Base-by-base conservation (phyloP, 2,797 vertebrate species). In the Otolemur crassicaudatus region DNA sequence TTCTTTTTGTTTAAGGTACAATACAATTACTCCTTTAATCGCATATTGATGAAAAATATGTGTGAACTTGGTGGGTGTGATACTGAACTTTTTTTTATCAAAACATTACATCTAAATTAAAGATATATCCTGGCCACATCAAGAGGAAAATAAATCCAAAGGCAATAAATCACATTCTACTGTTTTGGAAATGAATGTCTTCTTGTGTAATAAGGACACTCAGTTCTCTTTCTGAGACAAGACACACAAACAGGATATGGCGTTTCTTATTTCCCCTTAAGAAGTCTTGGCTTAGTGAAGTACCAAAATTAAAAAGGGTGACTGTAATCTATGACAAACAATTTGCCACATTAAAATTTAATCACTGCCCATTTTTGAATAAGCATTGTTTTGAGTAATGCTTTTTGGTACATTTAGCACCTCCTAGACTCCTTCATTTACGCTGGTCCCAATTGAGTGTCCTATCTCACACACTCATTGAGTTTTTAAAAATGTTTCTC, bases 181-280 rank as follows among this genome's bases (percentile, higher is more conserved):
- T 93, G 87, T 94, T 96, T 97, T 96, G 79, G 89, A 97, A 95
- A 94, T 95, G 97, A 97, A 83, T 94, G 20, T 58, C 53, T 93
- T 80, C 89, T 95, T 94, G 83, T 95, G 60, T 89, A 94, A 97
- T 69, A 93, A 95, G 96, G 87, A 97, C 97, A 96, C 87, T 29
- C 19, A 85, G 97, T 96, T 96, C 95, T 95, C 53, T 86, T 97
- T 95, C 67, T 91, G 95, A 96, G 95, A 97, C 43, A 95, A 96
- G 77, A 95, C 80, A 93, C 16, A 49, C 89, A 98, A 98, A 96
- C 95, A 97, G 96, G 97, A 96, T 95, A 81, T 70, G 80, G 5
- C 3, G 2, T 84, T 96, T 97, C 76, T 80, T 94, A 82, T 91
- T 97, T 94, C 60, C 53, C 34, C 53, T 73, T 53, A 75, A 86